Evolutionary conservation across 2,888 invertebrate species (phyloP), one percentile per base, ranked within the genome.

Genomic region (Mythimna impura): DNA sequence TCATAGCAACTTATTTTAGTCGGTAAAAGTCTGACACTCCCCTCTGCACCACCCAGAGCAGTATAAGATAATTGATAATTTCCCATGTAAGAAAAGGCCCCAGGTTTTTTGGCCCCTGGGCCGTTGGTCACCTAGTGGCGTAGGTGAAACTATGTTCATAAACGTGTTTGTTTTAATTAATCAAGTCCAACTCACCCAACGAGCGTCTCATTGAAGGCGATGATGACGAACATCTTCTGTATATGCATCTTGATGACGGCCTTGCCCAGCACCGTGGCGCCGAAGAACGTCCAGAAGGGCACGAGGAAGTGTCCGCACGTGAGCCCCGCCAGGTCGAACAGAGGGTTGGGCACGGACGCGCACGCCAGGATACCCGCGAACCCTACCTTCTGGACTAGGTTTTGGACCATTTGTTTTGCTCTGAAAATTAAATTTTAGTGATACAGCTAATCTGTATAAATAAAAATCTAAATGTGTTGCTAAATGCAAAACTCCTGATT

Each of bases 221-320:
- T 97, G 65, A 99, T 99, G n/a, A 99, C 99, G 91, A 99, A 99
- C 92, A 99, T 96, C 96, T 99, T 99, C 96, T 99, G 99, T 93
- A 99, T 98, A 92, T 99, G 99, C 99, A 99, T 99, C 96, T 99
- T 99, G 84, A 99, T 98, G 71, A 99, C 97, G 47, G 99, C 99
- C 94, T 99, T 99, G 65, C 99, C 99, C 73, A 99, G 97, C 1
- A 99, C 97, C 0, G 99, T 99, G 75, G 99, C 99, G 54, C 99
- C 99, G 94, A 99, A 99, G 96, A 99, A 99, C 5, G 99, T 99
- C 99, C 99, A 99, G 96, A 99, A 99, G 20, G 99, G 99, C 86
- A 99, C 99, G 76, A 99, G 96, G 93, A 99, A 99, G 94, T 99
- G 99, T 0, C 99, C 99, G 93, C 99, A 99, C 0, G 99, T 99